Conservation (phyloP, 2,888 invertebrate species). For the Idaea aversata region DNA sequence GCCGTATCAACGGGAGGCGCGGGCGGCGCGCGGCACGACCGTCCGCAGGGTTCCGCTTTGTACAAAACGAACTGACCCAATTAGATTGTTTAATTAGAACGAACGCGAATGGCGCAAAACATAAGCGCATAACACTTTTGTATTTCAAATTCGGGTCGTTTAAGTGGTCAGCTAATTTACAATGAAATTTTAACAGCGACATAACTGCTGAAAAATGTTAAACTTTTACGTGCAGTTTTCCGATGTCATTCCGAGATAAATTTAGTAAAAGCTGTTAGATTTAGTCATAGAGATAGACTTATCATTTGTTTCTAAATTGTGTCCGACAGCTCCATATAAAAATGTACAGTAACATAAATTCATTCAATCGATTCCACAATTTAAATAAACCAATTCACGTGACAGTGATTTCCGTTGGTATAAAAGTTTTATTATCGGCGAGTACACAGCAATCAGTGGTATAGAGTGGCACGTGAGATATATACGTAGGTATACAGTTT, state of each 20-base stretch:
- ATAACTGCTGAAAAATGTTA: background rate
- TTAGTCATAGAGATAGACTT: too few relatives aligned
- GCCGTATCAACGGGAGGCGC: constrained; percentile 14
- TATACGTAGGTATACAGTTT: constrained; percentile 41
- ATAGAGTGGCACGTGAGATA: constrained; percentile 41
- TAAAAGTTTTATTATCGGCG: constrained; percentile 22
- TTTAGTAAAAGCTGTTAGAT: background rate
- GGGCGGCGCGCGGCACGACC: constrained; percentile 2
- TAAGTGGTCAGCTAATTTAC: constrained; percentile 10
- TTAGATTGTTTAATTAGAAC: constrained; percentile 46
- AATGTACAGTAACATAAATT: constrained; percentile 15
- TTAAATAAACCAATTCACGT: constrained; percentile 24
- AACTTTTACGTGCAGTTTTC: background rate
- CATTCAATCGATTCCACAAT: constrained; percentile 16
- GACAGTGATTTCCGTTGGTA: constrained; percentile 19
- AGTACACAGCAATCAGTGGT: constrained; percentile 44
- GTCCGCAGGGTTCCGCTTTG: constrained; percentile 20
- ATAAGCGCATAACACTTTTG: constrained; percentile 27
- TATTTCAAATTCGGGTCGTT: constrained; percentile 16
- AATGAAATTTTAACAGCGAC: constrained; percentile 4
- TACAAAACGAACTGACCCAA: constrained; percentile 38
- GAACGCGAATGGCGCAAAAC: constrained; percentile 27
- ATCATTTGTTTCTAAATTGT: background rate
- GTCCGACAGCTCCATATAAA: constrained; percentile 5
- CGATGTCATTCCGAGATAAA: background rate